These are phyloP conservation scores for Drymodes brunneopygia DNA, from an alignment of 2,113 vertebrate genomes.

Conservation along the genomic window DNA sequence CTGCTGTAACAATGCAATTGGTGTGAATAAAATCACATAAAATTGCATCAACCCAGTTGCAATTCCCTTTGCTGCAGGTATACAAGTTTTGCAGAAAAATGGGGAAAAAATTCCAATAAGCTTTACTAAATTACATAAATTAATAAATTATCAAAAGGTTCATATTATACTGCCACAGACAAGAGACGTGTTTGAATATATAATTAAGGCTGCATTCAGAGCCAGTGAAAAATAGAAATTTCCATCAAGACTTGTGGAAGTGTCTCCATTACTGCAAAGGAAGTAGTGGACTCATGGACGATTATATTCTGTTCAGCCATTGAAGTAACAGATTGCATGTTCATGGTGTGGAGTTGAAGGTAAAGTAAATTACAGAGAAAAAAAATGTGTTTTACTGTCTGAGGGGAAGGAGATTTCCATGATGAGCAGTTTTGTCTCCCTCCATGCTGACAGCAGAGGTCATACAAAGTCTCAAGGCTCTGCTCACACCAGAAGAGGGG, in stretches of 20 bases:
- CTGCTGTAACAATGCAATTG: not conserved
- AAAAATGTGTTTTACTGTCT: not conserved
- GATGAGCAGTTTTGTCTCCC: not conserved
- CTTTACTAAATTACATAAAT: not conserved
- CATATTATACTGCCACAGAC: not conserved
- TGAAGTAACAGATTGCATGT: not conserved
- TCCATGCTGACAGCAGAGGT: not conserved
- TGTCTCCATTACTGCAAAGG: not conserved
- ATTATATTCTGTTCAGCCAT: not conserved
- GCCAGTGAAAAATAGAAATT: not conserved
- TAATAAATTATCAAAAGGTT: not conserved
- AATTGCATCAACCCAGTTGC: not conserved
- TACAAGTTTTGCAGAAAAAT: not conserved
- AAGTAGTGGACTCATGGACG: not conserved
- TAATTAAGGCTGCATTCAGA: not conserved
- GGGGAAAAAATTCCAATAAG: not conserved
- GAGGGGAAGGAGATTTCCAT: not conserved
- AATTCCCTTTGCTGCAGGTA: not conserved
- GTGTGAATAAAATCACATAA: not conserved
- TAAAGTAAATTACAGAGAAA: not conserved
- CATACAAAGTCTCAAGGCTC: not conserved
- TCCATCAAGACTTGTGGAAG: not conserved
- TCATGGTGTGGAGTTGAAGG: not conserved
- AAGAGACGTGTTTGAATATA: not conserved
- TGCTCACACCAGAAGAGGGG: not conserved